These are phyloP conservation scores for Sphaeridia pumilis DNA, from an alignment of 2,888 invertebrate genomes.

Conservation along the genomic window DNA sequence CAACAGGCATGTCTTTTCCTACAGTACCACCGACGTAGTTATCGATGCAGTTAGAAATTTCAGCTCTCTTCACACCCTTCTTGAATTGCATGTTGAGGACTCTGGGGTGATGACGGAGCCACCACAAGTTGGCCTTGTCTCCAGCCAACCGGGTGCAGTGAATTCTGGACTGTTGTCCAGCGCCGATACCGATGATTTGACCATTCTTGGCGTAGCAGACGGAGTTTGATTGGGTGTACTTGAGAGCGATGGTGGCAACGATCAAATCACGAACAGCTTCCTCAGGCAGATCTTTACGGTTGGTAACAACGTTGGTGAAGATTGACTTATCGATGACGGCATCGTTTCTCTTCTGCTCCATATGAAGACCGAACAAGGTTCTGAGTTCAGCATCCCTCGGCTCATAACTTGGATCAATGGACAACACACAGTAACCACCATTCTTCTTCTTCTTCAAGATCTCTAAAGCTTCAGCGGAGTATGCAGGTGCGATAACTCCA, in stretches of 20 bases:
- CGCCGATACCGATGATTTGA: constrained; percentile 89
- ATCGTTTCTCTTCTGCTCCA: constrained; percentile 83
- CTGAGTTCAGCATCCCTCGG: constrained; percentile 71
- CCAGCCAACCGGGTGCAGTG: constrained; percentile 96
- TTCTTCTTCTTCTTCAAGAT: constrained; percentile 88
- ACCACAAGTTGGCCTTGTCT: constrained; percentile 80
- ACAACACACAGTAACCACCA: constrained; percentile 75
- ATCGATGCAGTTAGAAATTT: constrained; percentile 90
- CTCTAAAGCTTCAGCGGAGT: constrained; percentile 66
- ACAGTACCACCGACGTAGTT: constrained; percentile 86
- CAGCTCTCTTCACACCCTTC: constrained; percentile 72
- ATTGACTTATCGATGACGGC: constrained; percentile 62
- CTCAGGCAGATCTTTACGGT: constrained; percentile 58
- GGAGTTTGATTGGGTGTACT: constrained; percentile 97
- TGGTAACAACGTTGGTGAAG: constrained; percentile 68
- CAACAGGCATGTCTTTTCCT: constrained; percentile 71
- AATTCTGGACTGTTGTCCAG: constrained; percentile 97
- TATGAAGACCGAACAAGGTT: constrained; percentile 67
- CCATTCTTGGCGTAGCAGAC: constrained; percentile 93
- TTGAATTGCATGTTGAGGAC: constrained; percentile 74
- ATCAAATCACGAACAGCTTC: constrained; percentile 76
- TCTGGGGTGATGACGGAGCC: constrained; percentile 84
- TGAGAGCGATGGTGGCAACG: constrained; percentile 89
- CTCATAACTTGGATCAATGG: constrained; percentile 79
- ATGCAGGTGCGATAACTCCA: constrained; percentile 94